Percentiles rank a stretch among this genome's conserved stretches.
These are phyloP conservation scores for Synanthedon formicaeformis DNA, from an alignment of 2,888 invertebrate species.

Conservation along the genomic window DNA sequence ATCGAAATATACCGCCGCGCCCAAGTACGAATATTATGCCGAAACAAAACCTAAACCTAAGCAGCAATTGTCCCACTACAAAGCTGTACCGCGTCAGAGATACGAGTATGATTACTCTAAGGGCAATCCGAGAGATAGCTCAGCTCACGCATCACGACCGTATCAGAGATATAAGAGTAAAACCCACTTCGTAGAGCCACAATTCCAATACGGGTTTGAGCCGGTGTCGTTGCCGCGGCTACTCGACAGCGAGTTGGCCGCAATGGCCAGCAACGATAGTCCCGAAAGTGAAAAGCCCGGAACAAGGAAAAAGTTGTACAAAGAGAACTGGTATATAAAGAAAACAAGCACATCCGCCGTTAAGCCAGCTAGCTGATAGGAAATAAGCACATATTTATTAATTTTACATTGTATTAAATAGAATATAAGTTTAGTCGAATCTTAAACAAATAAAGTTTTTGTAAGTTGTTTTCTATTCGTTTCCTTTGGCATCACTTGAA, in stretches of 20 bases:
- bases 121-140: slow-evolving; percentile 34
- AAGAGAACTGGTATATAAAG: slow-evolving; percentile 62
- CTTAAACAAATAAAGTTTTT: not conserved
- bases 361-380: slow-evolving; percentile 49
- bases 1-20: slow-evolving; percentile 32
- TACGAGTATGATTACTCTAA: slow-evolving; percentile 43
- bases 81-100: slow-evolving; percentile 27
- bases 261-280: slow-evolving; percentile 52
- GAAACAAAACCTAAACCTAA: slow-evolving; percentile 28
- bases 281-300: slow-evolving; percentile 53
- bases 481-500: not conserved
- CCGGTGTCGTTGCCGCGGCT: slow-evolving; percentile 45
- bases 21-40: slow-evolving; percentile 24
- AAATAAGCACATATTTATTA: slow-evolving; percentile 33
- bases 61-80: slow-evolving; percentile 35
- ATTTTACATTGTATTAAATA: slow-evolving; percentile 8
- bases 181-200: slow-evolving; percentile 57
- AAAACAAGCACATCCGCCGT: slow-evolving; percentile 49
- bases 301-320: slow-evolving; percentile 51
- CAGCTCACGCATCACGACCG: slow-evolving; percentile 41
- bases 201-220: slow-evolving; percentile 63
- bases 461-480: not conserved
- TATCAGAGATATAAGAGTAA: slow-evolving; percentile 31
- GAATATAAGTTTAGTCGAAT: slow-evolving; percentile 11
- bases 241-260: slow-evolving; percentile 51